Percentiles rank a stretch among this genome's conserved stretches.
phyloP scores from a whole-genome alignment of 2,797 vertebrate genomes.

The Podarcis siculus region DNA sequence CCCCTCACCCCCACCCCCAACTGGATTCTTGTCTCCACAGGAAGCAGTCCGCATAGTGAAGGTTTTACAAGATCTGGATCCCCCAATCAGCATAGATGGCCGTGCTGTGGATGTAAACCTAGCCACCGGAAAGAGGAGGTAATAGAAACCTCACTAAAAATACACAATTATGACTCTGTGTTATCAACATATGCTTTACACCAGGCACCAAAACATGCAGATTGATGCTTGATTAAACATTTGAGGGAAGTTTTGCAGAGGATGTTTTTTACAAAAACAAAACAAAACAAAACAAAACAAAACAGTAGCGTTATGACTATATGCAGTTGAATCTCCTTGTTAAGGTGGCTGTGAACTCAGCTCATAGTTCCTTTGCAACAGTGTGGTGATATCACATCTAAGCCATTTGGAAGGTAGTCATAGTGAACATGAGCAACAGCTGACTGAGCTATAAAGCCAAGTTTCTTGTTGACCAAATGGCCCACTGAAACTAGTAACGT shows the following conservation, averaged over 20 bases:
- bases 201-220: background rate
- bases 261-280: background rate
- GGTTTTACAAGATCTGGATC: constrained; percentile 86
- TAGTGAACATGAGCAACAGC: background rate
- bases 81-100: constrained; percentile 91
- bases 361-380: background rate
- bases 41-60: constrained; percentile 93
- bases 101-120: constrained; percentile 92
- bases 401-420: background rate
- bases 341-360: background rate
- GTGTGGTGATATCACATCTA: constrained; percentile 13
- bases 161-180: background rate
- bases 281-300: background rate
- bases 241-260: background rate
- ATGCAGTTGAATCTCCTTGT: background rate
- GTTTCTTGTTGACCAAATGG: constrained; percentile 24
- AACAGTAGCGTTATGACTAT: background rate
- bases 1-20: constrained; percentile 26
- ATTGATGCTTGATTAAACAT: background rate
- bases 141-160: constrained; percentile 28
- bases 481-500: background rate
- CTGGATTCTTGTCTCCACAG: constrained; percentile 74
- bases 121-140: constrained; percentile 84
- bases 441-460: background rate
- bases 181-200: background rate